phyloP scores from a whole-genome alignment of 2,888 invertebrate species.

The Meloe dianella region DNA sequence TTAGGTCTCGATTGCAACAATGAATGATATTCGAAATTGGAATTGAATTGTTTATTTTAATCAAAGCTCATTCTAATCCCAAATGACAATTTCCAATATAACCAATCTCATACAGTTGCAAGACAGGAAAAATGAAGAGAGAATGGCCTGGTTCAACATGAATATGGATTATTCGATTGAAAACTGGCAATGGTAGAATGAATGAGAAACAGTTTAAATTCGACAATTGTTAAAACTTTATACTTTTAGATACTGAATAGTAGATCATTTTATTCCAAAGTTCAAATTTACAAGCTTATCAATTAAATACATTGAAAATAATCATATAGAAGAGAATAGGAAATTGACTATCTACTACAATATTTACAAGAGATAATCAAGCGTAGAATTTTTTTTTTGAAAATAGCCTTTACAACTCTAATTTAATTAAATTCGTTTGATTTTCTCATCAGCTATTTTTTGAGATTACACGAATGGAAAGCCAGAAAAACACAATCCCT shows the following conservation, averaged over 20 bases:
- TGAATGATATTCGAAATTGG: constrained; percentile 34
- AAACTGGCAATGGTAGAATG: constrained; percentile 16
- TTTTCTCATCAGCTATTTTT: too few relatives aligned
- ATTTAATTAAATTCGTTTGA: too few relatives aligned
- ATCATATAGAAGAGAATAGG: not conserved
- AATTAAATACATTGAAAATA: not conserved
- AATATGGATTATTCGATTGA: constrained; percentile 31
- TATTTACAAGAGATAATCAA: not conserved
- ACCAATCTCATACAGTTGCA: not conserved
- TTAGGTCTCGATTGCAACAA: constrained; percentile 27
- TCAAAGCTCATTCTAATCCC: constrained; percentile 29
- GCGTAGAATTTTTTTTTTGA: too few relatives aligned
- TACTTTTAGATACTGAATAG: too few relatives aligned
- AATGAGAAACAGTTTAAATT: not conserved
- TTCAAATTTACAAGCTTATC: not conserved
- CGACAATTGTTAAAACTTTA: not conserved
- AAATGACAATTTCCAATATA: constrained; percentile 13
- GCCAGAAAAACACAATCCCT: too few relatives aligned
- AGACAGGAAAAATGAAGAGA: constrained; percentile 18
- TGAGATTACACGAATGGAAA: too few relatives aligned
- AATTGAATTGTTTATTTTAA: constrained; percentile 38
- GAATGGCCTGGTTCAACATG: constrained; percentile 25
- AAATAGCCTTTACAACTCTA: too few relatives aligned
- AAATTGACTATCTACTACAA: not conserved
- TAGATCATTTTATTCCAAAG: not conserved